Evolutionary conservation across 2,888 invertebrate species (phyloP), one percentile per base, ranked within the genome.

Genomic region (Nomada lathburiana): DNA sequence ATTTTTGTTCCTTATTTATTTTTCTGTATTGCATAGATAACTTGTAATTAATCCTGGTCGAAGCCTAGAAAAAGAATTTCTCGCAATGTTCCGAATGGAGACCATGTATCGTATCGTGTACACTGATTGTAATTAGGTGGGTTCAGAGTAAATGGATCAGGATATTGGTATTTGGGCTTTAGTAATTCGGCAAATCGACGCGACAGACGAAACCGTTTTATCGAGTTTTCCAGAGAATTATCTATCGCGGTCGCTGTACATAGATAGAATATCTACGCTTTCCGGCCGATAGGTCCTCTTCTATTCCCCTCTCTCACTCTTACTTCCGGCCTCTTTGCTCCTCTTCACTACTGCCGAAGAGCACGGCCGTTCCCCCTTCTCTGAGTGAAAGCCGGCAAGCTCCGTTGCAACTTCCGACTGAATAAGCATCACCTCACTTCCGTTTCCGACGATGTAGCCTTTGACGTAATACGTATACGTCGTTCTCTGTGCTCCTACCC

Each of bases 341-440:
- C 68, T 72, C 82, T 76, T 60, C 74, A 73, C 64, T 47, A 10
- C 47, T 69, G 60, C 53, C 64, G 44, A 44, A 23, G 44, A 55
- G 60, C 11, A 7, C 20, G 13, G 18, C 18, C 59, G 18, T 26
- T 26, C 65, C 70, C 20, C 26, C 76, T 80, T 36, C 63, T 73
- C 83, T 80, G 88, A 86, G 85, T 85, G 88, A 86, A 87, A 88
- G 86, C 88, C 88, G 87, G 87, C 89, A 89, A 91, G 89, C 89
- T 89, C 78, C 89, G 87, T 88, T 90, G 89, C 90, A 90, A 91
- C 90, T 92, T 92, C 92, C 92, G 90, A 91, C 90, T 89, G 90
- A 92, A 89, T 90, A 90, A 92, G 90, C 92, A 91, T 92, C 91
- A 89, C 89, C 87, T 89, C 90, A 89, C 92, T 92, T 92, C 91